Percentiles rank a stretch among this genome's conserved stretches.
Conservation (phyloP, 2,113 vertebrate genomes). For the Anser brachyrhynchus region DNA sequence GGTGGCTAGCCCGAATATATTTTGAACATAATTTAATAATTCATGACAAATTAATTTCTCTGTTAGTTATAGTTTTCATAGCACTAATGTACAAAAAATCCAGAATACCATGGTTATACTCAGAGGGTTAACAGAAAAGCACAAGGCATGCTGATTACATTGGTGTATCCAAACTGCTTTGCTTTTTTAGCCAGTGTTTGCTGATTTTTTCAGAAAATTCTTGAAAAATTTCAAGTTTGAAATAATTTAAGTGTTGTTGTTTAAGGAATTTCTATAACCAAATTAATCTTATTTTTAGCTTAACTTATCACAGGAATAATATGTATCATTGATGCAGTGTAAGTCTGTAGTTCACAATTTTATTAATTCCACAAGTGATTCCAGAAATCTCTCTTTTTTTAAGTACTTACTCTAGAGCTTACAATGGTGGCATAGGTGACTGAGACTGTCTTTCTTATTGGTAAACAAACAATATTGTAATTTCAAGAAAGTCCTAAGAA, state of each 20-base stretch:
- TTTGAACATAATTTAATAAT: constrained; percentile 45
- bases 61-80: constrained; percentile 45
- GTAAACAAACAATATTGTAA: constrained; percentile 67
- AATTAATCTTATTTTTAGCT: constrained; percentile 78
- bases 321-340: constrained; percentile 74
- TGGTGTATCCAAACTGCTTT: constrained; percentile 76
- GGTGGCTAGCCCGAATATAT: constrained; percentile 15
- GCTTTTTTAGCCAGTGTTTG: constrained; percentile 77
- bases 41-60: constrained; percentile 32
- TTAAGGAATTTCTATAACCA: constrained; percentile 79
- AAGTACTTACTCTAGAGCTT: constrained; percentile 69
- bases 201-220: constrained; percentile 71
- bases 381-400: constrained; percentile 65
- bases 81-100: constrained; percentile 48
- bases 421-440: constrained; percentile 71
- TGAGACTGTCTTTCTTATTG: constrained; percentile 74
- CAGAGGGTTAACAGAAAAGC: constrained; percentile 78
- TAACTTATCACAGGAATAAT: constrained; percentile 70
- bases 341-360: constrained; percentile 72
- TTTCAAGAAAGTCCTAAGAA: constrained; percentile 70
- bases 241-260: constrained; percentile 77
- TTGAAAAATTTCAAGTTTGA: constrained; percentile 74
- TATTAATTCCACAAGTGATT: constrained; percentile 67
- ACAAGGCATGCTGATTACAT: constrained; percentile 77
- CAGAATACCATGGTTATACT: constrained; percentile 60